Evolutionary conservation across 2,797 vertebrate species (phyloP), one percentile per base, ranked within the genome.

Genomic region (Premnoplex brunnescens): DNA sequence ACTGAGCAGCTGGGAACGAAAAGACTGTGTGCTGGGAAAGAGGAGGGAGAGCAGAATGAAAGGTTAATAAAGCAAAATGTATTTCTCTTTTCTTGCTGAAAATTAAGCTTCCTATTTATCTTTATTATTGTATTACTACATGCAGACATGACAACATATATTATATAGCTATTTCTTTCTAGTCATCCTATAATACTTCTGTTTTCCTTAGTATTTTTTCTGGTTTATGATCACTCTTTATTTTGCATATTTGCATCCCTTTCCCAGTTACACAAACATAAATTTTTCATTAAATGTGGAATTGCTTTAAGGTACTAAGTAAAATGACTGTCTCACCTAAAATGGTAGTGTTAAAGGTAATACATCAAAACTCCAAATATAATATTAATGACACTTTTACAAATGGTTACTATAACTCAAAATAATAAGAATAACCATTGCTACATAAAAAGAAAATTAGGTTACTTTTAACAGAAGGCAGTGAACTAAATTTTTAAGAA

Each of bases 1-100:
- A 96, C 81, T 76, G 93, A 92, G 89, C 93, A 93, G 87, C 86
- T 92, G 78, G 49, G 41, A 78, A 93, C 55, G 51, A 66, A 92
- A 95, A 93, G 48, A 55, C 49, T 52, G 39, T 26, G 16, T 36
- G 41, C 71, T 89, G 5, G 4, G 63, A 83, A 64, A 67, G 26
- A 79, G 54, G 34, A 72, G 28, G 36, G 76, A 93, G 48, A 94
- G 59, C 59, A 92, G 39, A 81, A 80, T 56, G 36, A 77, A 94
- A 67, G 67, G 85, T 76, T 92, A 91, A 95, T 83, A 88, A 88
- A 91, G 30, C 67, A 75, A 79, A 88, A 91, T 1, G 11, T 28
- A 80, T 66, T n/a, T 36, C 39, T 41, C 54, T 75, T 58, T 91
- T 89, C 66, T 86, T 80, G 44, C 37, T 78, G 34, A 86, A 92